A percentile compares a stretch with the other conserved stretches of the same genome.
Conservation (phyloP, 1,140 invertebrate species). For the Drosophila murphyi region DNA sequence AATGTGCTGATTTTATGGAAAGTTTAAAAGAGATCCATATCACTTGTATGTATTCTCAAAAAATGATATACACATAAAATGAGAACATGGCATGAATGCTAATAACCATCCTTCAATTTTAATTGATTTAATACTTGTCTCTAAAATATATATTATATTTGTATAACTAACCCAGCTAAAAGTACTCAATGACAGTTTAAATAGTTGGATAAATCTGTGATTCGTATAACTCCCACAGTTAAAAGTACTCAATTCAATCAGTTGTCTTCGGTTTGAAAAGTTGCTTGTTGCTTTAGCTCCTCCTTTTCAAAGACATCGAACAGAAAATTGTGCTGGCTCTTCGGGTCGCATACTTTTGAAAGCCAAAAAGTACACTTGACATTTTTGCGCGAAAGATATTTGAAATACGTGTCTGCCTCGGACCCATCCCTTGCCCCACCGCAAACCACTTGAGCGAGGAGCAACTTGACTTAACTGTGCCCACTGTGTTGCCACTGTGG, state of each 20-base stretch:
- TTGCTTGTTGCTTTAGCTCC: not conserved
- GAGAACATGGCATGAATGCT: no score
- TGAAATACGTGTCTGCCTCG: constrained; percentile 61
- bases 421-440: constrained; percentile 29
- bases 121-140: no score
- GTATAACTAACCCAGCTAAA: no score
- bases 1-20: no score
- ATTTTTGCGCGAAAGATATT: constrained; percentile 67
- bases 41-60: no score
- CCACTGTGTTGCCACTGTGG: constrained; percentile 14
- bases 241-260: not conserved
- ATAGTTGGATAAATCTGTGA: no score
- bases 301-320: constrained; percentile 1
- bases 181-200: no score
- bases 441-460: constrained; percentile 50
- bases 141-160: no score
- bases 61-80: no score
- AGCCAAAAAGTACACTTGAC: constrained; percentile 75
- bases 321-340: not conserved
- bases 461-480: constrained; percentile 41
- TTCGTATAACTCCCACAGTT: not conserved
- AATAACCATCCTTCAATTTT: no score
- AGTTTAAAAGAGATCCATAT: no score
- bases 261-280: constrained; percentile 8
- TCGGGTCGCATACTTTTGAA: constrained; percentile 51